Base-by-base conservation (phyloP, 2,888 invertebrate species). In the Cheilosia scutellata region DNA sequence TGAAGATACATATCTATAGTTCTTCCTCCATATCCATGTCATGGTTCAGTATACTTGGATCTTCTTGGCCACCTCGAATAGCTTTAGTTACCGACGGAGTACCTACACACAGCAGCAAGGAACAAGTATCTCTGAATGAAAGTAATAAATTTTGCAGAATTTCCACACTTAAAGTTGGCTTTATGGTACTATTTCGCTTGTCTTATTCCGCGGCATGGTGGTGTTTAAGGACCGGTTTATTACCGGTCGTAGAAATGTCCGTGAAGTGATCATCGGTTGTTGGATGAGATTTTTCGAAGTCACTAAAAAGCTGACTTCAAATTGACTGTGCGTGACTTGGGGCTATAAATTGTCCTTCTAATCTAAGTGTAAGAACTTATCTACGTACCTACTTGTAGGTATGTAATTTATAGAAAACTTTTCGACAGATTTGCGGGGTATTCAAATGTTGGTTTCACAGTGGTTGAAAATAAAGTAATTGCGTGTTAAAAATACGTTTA, bases 211-310 rank as follows among this genome's bases (percentile, higher is more conserved):
- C 44, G 51, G 47, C 37, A 63, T 42, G 57, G 49, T 27, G 20
- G 58, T 79, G 72, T 65, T 79, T 72, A 79, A 79, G 79, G 72
- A 79, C 79, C 71, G 57, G 42, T 72, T 72, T 79, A 79, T 71
- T 65, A 58, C 51, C 65, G 55, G 49, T 70, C 37, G 68, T 77
- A 47, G 55, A 60, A 70, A 68, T 60, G 68, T 76, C 57, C 60
- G 53, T 62, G 68, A 20, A 62, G 68, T 77, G 62, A 70, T 77
- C 70, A 76, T 51, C 58, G 65, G 44, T 70, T 63, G 47, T 47
- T 53, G 27, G 55, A 47, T 44, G 62, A 62, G 77, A 70, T 77
- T 77, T 70, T 31, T 49, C 16, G 2, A 58, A 75, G 76, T 66
- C 63, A 65, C 44, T 74, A 63, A 74, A 62, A 62, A 33, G 37